phyloP scores from a whole-genome alignment of 2,888 invertebrate species.

The Rhingia rostrata region DNA sequence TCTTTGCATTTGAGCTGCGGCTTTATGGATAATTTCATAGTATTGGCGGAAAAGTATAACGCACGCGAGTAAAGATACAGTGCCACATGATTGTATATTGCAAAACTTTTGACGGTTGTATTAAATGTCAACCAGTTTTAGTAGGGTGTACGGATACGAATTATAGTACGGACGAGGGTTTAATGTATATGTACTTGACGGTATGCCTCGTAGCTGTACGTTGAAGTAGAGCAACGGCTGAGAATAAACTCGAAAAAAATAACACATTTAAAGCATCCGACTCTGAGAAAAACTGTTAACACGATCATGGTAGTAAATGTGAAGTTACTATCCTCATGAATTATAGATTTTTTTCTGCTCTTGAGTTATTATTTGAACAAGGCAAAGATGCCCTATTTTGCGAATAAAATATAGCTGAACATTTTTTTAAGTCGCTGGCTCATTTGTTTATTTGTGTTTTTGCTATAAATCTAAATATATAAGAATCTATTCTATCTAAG shows the following conservation, averaged over 20 bases:
- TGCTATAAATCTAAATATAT: too few species aligned
- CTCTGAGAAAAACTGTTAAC: conserved; percentile 3
- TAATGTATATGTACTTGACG: conserved; percentile 11
- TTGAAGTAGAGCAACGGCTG: conserved; percentile 7
- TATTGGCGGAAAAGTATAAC: conserved; percentile 16
- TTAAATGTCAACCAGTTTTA: conserved; percentile 67
- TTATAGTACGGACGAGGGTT: conserved; percentile 20
- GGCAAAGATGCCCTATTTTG: too few species aligned
- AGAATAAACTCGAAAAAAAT: conserved; percentile 4
- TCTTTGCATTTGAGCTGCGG: conserved; percentile 23
- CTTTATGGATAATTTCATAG: conserved; percentile 22
- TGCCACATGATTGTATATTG: conserved; percentile 28
- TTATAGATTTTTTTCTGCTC: background rate
- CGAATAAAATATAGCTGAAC: too few species aligned
- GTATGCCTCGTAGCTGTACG: background rate
- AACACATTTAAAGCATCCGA: conserved; percentile 1
- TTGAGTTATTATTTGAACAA: background rate
- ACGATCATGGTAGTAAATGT: background rate
- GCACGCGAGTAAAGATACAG: conserved; percentile 24
- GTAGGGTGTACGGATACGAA: conserved; percentile 31
- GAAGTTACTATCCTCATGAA: background rate
- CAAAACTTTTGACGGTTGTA: conserved; percentile 39
- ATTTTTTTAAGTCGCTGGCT: too few species aligned
- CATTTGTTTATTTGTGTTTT: too few species aligned
- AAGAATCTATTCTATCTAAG: too few species aligned